phyloP scores from a whole-genome alignment of 2,888 invertebrate genomes.

The Trachelus iudaicus region DNA sequence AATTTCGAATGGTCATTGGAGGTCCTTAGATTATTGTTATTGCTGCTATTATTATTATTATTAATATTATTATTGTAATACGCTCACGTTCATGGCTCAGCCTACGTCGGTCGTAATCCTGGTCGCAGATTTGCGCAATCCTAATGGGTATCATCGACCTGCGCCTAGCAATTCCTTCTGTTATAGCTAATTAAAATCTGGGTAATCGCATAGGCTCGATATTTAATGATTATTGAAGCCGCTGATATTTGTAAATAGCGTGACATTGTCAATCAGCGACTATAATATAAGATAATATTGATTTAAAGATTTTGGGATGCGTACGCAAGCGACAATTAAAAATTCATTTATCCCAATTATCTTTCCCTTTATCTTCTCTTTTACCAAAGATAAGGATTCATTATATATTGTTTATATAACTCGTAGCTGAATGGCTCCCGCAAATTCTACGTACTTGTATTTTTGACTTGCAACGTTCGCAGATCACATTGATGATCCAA shows the following conservation, averaged over 20 bases:
- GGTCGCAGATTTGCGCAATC: not conserved
- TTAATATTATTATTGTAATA: not conserved
- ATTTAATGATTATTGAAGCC: not conserved
- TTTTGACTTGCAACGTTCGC: constrained; percentile 7
- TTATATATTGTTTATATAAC: constrained; percentile 44
- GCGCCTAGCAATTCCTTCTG: not conserved
- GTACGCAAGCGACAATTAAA: not conserved
- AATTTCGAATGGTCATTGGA: not conserved
- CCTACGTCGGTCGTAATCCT: not conserved
- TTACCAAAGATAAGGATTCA: constrained; percentile 55
- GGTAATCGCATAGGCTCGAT: not conserved
- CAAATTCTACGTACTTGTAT: constrained; percentile 28
- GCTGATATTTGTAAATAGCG: not conserved
- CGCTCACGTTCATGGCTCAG: not conserved
- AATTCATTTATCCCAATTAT: not conserved
- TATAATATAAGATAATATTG: not conserved
- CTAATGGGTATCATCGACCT: not conserved
- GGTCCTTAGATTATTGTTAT: not conserved
- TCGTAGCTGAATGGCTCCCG: constrained; percentile 36
- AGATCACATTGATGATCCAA: not conserved
- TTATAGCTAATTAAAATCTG: not conserved
- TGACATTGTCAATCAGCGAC: not conserved
- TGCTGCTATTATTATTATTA: not conserved
- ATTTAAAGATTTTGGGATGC: not conserved
- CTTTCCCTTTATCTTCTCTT: constrained; percentile 19